These are phyloP conservation scores for Hoplias malabaricus DNA, from an alignment of 2,113 vertebrate genomes.

Conservation along the genomic window DNA sequence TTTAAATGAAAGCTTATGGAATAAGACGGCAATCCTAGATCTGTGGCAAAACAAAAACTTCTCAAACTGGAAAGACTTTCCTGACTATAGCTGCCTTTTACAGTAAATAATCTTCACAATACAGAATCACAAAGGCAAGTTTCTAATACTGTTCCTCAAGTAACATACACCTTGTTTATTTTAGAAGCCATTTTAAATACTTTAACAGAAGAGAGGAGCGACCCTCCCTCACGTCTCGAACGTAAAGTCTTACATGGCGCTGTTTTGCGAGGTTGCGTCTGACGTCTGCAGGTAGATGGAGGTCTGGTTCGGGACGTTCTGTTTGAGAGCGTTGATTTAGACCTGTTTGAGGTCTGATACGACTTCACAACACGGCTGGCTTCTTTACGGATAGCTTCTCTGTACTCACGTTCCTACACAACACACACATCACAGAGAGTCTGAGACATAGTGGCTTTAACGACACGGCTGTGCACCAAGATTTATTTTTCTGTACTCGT, in stretches of 20 bases:
- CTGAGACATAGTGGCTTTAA: too few species aligned
- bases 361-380: conserved; percentile 64
- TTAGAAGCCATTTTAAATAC: background rate
- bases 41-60: background rate
- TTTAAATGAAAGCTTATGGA: background rate
- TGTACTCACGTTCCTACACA: conserved; percentile 81
- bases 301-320: conserved; percentile 57
- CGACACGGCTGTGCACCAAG: too few species aligned
- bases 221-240: too few species aligned
- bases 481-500: too few species aligned
- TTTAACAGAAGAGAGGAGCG: background rate
- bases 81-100: background rate
- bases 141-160: too few species aligned
- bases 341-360: conserved; percentile 69
- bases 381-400: conserved; percentile 77
- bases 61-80: background rate
- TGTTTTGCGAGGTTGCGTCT: conserved; percentile 71
- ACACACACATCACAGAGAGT: background rate
- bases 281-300: conserved; percentile 64
- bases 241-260: conserved; percentile 74
- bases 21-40: background rate
- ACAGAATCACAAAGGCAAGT: too few species aligned
- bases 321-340: conserved; percentile 64
- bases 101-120: background rate
- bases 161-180: too few species aligned